A percentile compares a stretch with the other conserved stretches of the same genome.
phyloP scores from a whole-genome alignment of 2,888 invertebrate species.

The Myopa tessellatipennis region DNA sequence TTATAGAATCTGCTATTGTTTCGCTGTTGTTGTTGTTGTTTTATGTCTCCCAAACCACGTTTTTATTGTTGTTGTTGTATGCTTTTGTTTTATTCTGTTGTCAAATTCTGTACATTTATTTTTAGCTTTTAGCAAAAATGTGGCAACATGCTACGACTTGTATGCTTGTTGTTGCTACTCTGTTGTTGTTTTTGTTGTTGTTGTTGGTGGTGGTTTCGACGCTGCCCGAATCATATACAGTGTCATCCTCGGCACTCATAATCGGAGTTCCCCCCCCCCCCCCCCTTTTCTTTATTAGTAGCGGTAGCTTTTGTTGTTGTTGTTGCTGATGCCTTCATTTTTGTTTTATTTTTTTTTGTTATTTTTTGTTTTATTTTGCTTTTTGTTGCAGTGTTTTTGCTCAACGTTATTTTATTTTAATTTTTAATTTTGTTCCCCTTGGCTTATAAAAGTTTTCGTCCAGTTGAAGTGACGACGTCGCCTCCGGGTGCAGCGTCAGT shows the following conservation, averaged over 20 bases:
- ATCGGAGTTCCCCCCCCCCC: no score
- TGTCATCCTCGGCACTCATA: no score
- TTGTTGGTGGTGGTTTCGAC: not conserved
- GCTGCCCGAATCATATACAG: no score
- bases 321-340: not conserved
- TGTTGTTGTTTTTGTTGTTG: not conserved
- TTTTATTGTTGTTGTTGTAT: not conserved
- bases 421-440: no score
- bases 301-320: conserved; percentile 7
- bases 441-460: not conserved
- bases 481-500: not conserved
- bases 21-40: not conserved
- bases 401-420: no score
- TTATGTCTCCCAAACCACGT: not conserved
- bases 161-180: not conserved
- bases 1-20: not conserved
- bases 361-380: not conserved
- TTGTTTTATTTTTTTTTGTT: conserved; percentile 13
- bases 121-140: not conserved
- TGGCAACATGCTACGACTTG: not conserved
- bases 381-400: no score
- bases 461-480: not conserved
- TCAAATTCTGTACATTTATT: not conserved
- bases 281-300: not conserved
- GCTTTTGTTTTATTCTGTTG: not conserved